phyloP scores from a whole-genome alignment of 2,113 vertebrate genomes.

The Notechis scutatus region DNA sequence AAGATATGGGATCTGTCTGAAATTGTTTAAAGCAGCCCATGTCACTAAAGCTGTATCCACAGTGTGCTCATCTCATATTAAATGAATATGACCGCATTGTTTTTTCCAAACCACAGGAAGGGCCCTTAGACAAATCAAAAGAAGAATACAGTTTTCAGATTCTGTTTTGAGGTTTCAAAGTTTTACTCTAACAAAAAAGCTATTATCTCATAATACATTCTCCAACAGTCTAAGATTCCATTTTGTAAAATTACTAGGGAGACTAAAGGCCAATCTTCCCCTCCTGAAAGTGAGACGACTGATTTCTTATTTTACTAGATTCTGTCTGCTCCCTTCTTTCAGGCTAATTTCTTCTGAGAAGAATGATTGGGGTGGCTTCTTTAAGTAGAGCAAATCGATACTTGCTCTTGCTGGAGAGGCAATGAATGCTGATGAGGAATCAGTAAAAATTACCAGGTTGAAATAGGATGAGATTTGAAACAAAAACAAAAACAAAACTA shows the following conservation, averaged over 20 bases:
- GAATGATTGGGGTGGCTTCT: background rate
- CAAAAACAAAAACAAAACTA: background rate
- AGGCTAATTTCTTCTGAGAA: background rate
- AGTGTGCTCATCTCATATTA: background rate
- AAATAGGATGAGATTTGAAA: background rate
- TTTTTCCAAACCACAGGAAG: background rate
- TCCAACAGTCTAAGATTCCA: background rate
- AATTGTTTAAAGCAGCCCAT: background rate
- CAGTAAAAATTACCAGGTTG: background rate
- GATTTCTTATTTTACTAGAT: background rate
- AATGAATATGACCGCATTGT: background rate
- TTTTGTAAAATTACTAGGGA: background rate
- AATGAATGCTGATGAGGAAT: slow-evolving; percentile 14
- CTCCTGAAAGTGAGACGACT: background rate
- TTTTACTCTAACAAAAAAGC: background rate
- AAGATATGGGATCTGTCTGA: background rate
- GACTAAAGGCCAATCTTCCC: background rate
- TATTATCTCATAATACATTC: background rate
- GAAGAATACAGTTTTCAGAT: background rate
- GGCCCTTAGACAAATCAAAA: background rate
- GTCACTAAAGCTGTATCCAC: background rate
- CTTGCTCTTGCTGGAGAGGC: background rate
- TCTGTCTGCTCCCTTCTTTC: background rate
- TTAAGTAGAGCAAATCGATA: slow-evolving; percentile 6
- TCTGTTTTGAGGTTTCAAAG: background rate